Conservation (phyloP, 2,888 invertebrate species). For the Pristionchus fissidentatus region DNA sequence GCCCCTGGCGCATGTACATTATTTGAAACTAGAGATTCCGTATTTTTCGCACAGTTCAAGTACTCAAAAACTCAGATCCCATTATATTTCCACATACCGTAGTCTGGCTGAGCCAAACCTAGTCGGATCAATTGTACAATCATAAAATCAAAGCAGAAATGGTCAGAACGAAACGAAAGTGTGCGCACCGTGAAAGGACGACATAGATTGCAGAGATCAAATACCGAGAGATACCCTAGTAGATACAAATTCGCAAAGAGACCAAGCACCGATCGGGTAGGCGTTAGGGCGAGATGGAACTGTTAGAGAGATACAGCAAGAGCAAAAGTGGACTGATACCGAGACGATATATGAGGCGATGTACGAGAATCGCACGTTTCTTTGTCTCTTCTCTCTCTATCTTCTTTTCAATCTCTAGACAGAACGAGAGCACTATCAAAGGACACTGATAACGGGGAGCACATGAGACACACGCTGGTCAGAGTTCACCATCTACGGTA, state of each 20-base stretch:
- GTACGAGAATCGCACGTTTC: conserved; percentile 9
- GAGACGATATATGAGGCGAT: conserved; percentile 37
- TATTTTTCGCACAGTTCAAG: too few species aligned
- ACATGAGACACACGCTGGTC: background rate
- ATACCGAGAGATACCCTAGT: too few species aligned
- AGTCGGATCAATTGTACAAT: too few species aligned
- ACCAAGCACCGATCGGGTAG: background rate
- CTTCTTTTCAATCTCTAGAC: background rate
- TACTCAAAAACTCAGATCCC: too few species aligned
- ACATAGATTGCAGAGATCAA: background rate
- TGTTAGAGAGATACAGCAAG: conserved; percentile 8
- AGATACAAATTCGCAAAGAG: too few species aligned
- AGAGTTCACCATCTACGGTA: background rate
- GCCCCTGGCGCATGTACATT: too few species aligned
- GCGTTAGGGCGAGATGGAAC: background rate
- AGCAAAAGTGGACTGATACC: conserved; percentile 19
- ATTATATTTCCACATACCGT: too few species aligned
- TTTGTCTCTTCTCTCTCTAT: background rate
- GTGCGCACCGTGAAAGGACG: background rate
- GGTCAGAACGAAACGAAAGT: background rate
- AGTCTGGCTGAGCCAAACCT: too few species aligned
- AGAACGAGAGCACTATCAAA: background rate
- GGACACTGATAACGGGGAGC: background rate
- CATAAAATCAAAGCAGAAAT: too few species aligned
- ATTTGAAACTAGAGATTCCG: too few species aligned